Base-by-base conservation (phyloP, 2,797 vertebrate genomes). In the Oryzias sinensis region DNA sequence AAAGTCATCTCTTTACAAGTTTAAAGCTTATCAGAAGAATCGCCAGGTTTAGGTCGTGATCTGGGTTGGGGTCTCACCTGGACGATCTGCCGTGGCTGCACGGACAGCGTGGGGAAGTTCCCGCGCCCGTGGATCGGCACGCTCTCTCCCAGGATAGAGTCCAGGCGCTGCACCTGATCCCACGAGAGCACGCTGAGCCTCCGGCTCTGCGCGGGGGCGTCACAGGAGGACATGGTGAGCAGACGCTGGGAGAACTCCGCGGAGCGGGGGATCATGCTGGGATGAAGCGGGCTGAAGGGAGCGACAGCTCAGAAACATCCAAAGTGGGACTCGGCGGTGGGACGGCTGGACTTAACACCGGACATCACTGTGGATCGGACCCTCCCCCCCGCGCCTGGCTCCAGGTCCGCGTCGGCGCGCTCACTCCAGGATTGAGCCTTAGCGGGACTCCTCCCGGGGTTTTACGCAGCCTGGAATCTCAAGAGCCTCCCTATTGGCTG, bases 121-220 rank as follows among this genome's bases (percentile, higher is more conserved):
- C 96, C 95, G 5, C 96, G 91, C 65, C 96, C 96, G 87, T 98
- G 96, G 77, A 97, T 95, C 70, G 96, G 96, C 14, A 98, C 93
- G 14, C 93, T 93, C 64, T 98, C 94, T 0, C 91, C 92, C 52
- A 98, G 94, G 74, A 98, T 95, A 77, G 93, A 91, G 80, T 97
- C 94, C 88, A 98, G 76, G 8, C 95, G 92, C 85, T 90, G 92
- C 88, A 97, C 93, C 91, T 98, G 96, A 81, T 94, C 91, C 95
- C 95, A 97, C n/a, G 81, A 78, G 76, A 98, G 90, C 79, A 95
- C 87, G 79, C 94, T 95, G 87, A 94, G 91, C 59, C 94, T 92
- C 76, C 87, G 88, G 53, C 62, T 87, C 74, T 78, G 84, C 76
- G 82, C 85, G 75, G 78, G 73, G 68, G 33, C 72, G 89, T 80